Conservation (phyloP, 1,140 invertebrate species). For the Drosophila ercepeae region DNA sequence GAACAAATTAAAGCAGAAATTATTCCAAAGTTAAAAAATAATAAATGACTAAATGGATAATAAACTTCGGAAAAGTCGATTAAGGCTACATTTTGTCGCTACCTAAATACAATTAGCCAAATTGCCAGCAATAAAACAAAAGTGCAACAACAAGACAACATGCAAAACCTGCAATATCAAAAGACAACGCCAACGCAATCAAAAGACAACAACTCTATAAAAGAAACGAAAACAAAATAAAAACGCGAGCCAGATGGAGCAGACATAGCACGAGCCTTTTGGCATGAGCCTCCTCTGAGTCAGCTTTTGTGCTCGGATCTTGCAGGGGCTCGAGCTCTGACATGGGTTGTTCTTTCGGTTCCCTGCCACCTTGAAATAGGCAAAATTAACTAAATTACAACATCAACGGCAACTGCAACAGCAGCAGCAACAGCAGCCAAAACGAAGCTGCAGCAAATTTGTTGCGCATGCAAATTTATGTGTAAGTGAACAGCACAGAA, state of each 20-base stretch:
- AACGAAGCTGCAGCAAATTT: slow-evolving; percentile 69
- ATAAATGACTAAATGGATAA: slow-evolving; percentile 3
- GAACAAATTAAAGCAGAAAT: too few relatives aligned
- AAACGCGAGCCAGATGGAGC: slow-evolving; percentile 26
- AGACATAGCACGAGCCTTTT: slow-evolving; percentile 71
- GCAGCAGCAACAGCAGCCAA: slow-evolving; percentile 31
- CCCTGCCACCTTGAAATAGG: slow-evolving; percentile 79
- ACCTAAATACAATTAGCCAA: slow-evolving; percentile 74
- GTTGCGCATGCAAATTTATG: slow-evolving; percentile 82
- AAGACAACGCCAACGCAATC: slow-evolving; percentile 68
- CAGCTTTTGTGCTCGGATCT: slow-evolving; percentile 9
- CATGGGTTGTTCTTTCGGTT: slow-evolving; percentile 54
- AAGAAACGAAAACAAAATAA: slow-evolving; percentile 40
- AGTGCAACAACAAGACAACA: slow-evolving; percentile 68
- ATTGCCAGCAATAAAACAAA: slow-evolving; percentile 76
- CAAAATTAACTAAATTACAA: slow-evolving; percentile 83
- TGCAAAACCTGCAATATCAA: slow-evolving; percentile 50
- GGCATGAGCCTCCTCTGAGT: slow-evolving; percentile 46
- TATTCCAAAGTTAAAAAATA: too few relatives aligned
- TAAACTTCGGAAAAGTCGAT: slow-evolving; percentile 30
- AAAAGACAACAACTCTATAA: slow-evolving; percentile 74
- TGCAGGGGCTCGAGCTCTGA: slow-evolving; percentile 36
- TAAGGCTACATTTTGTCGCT: slow-evolving; percentile 26
- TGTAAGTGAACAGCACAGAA: slow-evolving; percentile 72
- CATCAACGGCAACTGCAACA: slow-evolving; percentile 57